Evolutionary conservation across 2,113 vertebrate species (phyloP).

Genomic region (Rhegmatorhina hoffmannsi): DNA sequence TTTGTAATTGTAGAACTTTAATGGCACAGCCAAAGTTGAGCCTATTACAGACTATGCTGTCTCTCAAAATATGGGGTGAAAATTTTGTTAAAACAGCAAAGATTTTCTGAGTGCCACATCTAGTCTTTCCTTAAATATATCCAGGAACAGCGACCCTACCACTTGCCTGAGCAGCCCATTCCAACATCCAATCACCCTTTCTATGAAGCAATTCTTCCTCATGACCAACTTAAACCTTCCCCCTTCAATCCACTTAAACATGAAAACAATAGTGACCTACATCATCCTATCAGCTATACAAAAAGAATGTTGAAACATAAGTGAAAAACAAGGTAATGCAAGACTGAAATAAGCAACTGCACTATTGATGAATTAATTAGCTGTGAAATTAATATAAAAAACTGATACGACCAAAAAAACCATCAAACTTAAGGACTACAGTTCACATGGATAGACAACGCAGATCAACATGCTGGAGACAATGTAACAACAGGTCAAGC

Average conservation of each 20-base stretch:
- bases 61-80: not conserved
- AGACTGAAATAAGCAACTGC: not conserved
- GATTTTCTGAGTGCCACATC: not conserved
- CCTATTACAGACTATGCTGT: not conserved
- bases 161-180: not conserved
- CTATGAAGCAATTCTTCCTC: not conserved
- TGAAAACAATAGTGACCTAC: fast-evolving
- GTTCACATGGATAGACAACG: not conserved
- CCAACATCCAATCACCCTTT: not conserved
- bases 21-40: not conserved
- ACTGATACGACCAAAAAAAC: too few relatives aligned
- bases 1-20: not conserved
- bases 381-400: not conserved
- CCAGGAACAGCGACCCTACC: not conserved
- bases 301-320: not conserved
- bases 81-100: not conserved
- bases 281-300: fast-evolving
- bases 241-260: not conserved
- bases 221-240: not conserved
- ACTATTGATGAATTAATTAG: not conserved
- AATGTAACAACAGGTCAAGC: not conserved
- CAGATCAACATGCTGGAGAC: too few relatives aligned
- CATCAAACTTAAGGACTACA: not conserved
- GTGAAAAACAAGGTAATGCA: not conserved
- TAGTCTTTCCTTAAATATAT: not conserved